Conservation (phyloP, 30 jellyfish, hydroid and myxozoan species). For the Euphysa ruthae region DNA sequence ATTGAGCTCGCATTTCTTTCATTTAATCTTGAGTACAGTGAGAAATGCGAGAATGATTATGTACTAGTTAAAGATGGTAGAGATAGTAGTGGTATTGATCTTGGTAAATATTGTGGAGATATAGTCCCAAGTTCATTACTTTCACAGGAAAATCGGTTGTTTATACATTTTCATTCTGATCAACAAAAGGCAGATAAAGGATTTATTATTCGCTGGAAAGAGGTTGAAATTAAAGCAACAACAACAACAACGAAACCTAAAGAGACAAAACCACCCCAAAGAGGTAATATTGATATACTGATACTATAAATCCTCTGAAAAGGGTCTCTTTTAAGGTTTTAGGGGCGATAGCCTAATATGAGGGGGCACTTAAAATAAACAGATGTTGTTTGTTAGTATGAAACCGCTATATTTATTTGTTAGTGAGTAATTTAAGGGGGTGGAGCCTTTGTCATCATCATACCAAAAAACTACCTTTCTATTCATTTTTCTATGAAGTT, state of each 20-base stretch:
- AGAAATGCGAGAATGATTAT: conserved; percentile 15
- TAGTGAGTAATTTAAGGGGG: too few relatives aligned
- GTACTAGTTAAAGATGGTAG: conserved; percentile 11
- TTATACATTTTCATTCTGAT: conserved; percentile 30
- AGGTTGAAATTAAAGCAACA: conserved; percentile 16
- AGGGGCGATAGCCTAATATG: too few relatives aligned
- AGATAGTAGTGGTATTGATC: neutral
- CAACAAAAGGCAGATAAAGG: conserved; percentile 17
- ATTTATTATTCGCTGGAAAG: conserved; percentile 12
- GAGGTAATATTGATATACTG: neutral
- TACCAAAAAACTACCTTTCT: too few relatives aligned
- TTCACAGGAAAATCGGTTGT: conserved; percentile 1
- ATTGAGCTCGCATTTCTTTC: conserved; percentile 34
- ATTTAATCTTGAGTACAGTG: conserved; percentile 40
- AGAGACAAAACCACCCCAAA: neutral
- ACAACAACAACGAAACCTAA: conserved; percentile 24
- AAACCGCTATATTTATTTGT: too few relatives aligned
- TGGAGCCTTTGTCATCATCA: too few relatives aligned
- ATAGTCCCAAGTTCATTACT: conserved; percentile 23
- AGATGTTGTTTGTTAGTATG: too few relatives aligned
- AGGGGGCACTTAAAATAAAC: too few relatives aligned
- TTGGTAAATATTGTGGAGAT: conserved; percentile 61
- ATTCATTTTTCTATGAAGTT: too few relatives aligned
- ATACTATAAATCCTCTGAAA: too few relatives aligned
- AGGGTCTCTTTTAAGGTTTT: too few relatives aligned